These are phyloP conservation scores for Vanacampus margaritifer DNA, from an alignment of 2,113 vertebrate species.

Conservation along the genomic window DNA sequence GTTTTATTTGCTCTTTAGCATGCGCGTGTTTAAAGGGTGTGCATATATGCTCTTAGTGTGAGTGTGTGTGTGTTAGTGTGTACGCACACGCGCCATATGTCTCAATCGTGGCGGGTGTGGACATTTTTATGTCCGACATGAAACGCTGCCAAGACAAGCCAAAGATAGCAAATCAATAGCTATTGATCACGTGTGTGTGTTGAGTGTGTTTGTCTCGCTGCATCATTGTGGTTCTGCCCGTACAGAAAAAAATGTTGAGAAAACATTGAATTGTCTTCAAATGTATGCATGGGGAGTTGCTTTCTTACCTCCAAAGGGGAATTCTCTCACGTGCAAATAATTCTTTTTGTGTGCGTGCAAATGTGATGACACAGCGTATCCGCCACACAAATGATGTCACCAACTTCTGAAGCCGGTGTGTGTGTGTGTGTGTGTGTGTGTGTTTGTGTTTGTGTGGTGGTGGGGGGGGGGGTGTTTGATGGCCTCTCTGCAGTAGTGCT, in stretches of 20 bases:
- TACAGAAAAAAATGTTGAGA: constrained; percentile 18
- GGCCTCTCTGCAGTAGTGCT: constrained; percentile 50
- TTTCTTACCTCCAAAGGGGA: not conserved
- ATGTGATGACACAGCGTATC: constrained; percentile 29
- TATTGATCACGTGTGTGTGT: constrained; percentile 53
- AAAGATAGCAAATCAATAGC: constrained; percentile 63
- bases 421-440: constrained; percentile 13
- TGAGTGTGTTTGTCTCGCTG: constrained; percentile 7
- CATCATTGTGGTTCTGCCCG: constrained; percentile 34
- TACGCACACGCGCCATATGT: constrained; percentile 20
- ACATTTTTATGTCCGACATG: constrained; percentile 60
- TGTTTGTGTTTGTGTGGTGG: no score
- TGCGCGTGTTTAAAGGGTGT: not conserved
- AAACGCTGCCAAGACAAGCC: constrained; percentile 54
- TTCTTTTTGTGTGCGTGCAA: constrained; percentile 1
- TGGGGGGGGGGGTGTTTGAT: no score
- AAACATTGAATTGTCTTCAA: not conserved
- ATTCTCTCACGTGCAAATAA: not conserved
- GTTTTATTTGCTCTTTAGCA: not conserved
- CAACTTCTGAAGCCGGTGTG: constrained; percentile 12
- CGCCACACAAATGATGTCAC: constrained; percentile 35
- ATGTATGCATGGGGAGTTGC: not conserved
- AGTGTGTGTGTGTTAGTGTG: constrained; percentile 8
- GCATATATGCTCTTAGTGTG: not conserved
- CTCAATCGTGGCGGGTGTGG: constrained; percentile 51